Base-by-base conservation (phyloP, 2,113 vertebrate genomes). In the Sapajus apella region DNA sequence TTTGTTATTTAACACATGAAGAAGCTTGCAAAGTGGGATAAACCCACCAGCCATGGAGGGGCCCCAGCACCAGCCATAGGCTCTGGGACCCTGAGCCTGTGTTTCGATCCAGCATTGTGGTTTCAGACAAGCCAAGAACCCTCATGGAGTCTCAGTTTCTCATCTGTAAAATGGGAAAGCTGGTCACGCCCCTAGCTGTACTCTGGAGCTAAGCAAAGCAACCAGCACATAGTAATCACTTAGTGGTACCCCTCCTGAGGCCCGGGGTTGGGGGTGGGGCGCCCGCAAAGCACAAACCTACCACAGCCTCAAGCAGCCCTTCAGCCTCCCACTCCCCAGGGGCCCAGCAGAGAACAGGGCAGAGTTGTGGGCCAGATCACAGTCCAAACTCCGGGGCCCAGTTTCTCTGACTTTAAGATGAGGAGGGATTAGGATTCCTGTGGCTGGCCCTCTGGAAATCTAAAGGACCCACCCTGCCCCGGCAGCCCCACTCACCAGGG, bases 401-500 rank as follows among this genome's bases (percentile, higher is more conserved):
- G 91, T 79, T 94, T 87, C 83, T 70, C 87, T 72, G 47, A 40
- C 72, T 37, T 27, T 56, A n/a, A 73, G 83, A 80, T 18, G 25
- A 3, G 21, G 70, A 37, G 43, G 17, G n/a, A 10, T 47, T 55
- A 9, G 21, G 27, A 77, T 58, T 52, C 56, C 12, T 18, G 13
- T 9, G 35, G 45, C 66, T 45, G 61, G 14, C 68, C 50, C 70
- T 84, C n/a, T 11, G 3, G 8, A 43, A 20, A 68, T 6, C 81
- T 18, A 4, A 2, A 55, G 50, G n/a, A 32, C 45, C 82, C 52
- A 20, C 27, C 73, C 17, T 7, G 17, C 10, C 52, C 3, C 2
- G 14, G 64, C 9, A 58, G 95, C 61, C 23, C 85, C 83, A 97
- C 97, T 98, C 87, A 98, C 97, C 97, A 35, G 30, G 43, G 70